A percentile compares a stretch with the other conserved stretches of the same genome.
Evolutionary conservation across 2,888 invertebrate species (phyloP).

Genomic region (Anarsia innoxiella): DNA sequence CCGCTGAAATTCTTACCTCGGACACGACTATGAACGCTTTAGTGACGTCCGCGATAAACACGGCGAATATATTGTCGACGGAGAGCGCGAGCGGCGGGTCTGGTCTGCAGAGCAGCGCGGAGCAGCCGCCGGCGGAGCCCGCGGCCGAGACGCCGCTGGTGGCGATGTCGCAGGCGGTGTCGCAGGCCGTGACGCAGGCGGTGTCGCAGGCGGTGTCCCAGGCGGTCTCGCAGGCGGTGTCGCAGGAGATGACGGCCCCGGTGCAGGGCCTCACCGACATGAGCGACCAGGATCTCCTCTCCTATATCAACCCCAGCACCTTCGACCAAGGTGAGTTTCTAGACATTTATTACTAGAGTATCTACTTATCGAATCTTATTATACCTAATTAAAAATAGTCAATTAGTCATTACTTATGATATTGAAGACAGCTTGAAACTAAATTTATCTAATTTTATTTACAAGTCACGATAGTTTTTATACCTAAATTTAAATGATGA

Average conservation of each 20-base stretch:
- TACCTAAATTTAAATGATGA: no score
- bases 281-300: conserved; percentile 91
- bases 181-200: conserved; percentile 65
- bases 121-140: conserved; percentile 46
- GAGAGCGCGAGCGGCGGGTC: conserved; percentile 37
- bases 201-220: conserved; percentile 67
- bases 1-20: conserved; percentile 81
- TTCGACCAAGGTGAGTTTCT: conserved; percentile 85
- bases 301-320: conserved; percentile 91
- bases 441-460: no score
- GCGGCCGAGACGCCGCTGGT: conserved; percentile 52
- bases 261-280: conserved; percentile 85
- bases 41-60: conserved; percentile 72
- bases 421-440: no score
- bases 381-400: background rate
- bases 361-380: background rate
- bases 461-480: no score
- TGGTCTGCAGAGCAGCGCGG: conserved; percentile 31
- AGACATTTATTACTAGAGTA: conserved; percentile 39
- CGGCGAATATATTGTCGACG: conserved; percentile 60
- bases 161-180: conserved; percentile 70
- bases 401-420: background rate
- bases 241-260: conserved; percentile 76
- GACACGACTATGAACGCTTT: conserved; percentile 74
- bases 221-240: conserved; percentile 64